Conservation (phyloP, 2,888 invertebrate species). For the Ramazzottius varieornatus region DNA sequence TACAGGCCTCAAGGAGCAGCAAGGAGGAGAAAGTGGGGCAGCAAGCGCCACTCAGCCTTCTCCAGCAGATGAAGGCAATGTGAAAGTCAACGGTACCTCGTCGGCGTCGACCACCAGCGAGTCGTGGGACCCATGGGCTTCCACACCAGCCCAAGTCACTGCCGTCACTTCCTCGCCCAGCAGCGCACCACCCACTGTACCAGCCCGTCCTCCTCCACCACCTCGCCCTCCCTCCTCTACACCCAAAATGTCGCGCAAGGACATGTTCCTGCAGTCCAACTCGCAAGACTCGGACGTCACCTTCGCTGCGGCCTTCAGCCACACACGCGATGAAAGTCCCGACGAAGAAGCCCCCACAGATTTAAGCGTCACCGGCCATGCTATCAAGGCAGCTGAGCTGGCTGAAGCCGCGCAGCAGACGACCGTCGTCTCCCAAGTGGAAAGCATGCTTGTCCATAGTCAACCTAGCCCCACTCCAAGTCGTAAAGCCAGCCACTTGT, state of each 20-base stretch:
- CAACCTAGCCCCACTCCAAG: background rate
- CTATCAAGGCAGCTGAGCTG: background rate
- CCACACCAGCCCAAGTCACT: background rate
- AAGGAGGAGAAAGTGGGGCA: too few relatives aligned
- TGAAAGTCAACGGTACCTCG: background rate
- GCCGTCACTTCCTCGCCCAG: background rate
- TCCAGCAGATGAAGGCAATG: background rate
- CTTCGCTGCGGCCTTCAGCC: background rate
- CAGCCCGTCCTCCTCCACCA: background rate
- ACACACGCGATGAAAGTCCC: background rate
- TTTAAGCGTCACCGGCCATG: background rate
- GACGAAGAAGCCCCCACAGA: background rate
- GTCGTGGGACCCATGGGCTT: background rate
- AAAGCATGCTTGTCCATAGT: background rate
- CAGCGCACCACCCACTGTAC: background rate
- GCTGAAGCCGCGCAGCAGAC: background rate
- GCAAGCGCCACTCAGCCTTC: too few relatives aligned
- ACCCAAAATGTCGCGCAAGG: background rate
- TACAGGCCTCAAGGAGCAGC: too few relatives aligned
- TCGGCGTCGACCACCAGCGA: background rate
- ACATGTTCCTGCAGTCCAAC: background rate
- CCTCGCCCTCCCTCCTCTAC: background rate
- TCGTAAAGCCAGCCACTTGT: background rate
- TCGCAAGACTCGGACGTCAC: constrained; percentile 1
- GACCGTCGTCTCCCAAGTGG: background rate